Percentiles rank a stretch among this genome's conserved stretches.
phyloP scores from a whole-genome alignment of 2,888 invertebrate species.

The Liodrosophila aerea region DNA sequence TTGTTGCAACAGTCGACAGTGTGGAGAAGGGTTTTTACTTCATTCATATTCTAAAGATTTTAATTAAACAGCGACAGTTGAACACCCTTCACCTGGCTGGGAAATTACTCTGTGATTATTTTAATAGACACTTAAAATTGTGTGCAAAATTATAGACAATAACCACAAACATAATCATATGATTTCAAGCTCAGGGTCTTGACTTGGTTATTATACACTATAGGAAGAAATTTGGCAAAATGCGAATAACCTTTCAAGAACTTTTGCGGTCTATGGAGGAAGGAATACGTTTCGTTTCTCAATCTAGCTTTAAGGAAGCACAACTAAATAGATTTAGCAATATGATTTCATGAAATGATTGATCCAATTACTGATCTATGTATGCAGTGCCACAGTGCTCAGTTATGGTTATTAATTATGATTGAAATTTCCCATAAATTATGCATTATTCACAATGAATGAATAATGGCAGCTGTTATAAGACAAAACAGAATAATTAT shows the following conservation, averaged over 20 bases:
- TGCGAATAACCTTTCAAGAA: neutral
- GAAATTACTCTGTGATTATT: neutral
- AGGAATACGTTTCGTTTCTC: neutral
- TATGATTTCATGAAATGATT: neutral
- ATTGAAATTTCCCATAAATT: slow-evolving; percentile 29
- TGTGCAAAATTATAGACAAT: neutral
- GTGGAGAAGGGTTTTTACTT: too few relatives aligned
- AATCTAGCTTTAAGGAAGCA: neutral
- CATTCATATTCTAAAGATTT: too few relatives aligned
- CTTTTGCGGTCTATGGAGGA: neutral
- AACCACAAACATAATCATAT: neutral
- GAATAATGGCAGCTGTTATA: slow-evolving; percentile 19
- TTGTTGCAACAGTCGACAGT: too few relatives aligned
- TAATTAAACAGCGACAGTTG: too few relatives aligned
- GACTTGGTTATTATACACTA: too few relatives aligned
- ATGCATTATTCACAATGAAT: slow-evolving; percentile 24
- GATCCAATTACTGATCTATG: too few relatives aligned
- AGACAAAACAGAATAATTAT: slow-evolving; percentile 43
- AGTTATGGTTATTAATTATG: slow-evolving; percentile 7
- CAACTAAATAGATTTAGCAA: neutral
- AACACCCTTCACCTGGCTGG: neutral
- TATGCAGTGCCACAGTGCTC: too few relatives aligned
- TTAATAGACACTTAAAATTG: too few relatives aligned
- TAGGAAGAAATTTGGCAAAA: too few relatives aligned
- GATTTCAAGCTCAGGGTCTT: too few relatives aligned